A percentile compares a stretch with the other conserved stretches of the same genome.
These are phyloP conservation scores for Carollia perspicillata DNA, from an alignment of 2,113 vertebrate species.

Conservation along the genomic window DNA sequence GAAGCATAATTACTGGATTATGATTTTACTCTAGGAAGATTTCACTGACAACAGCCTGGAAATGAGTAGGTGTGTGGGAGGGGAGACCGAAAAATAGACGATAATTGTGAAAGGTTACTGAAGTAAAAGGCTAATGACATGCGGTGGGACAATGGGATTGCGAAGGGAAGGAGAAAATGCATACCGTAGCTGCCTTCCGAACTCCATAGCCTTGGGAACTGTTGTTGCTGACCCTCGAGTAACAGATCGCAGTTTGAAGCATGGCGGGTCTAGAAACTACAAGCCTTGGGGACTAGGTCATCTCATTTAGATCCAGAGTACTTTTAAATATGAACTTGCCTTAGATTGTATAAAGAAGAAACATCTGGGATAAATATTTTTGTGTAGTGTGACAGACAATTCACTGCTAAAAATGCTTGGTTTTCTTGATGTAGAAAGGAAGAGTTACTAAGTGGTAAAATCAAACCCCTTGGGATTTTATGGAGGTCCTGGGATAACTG, in stretches of 20 bases:
- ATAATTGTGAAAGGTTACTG: not conserved
- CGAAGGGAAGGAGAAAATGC: not conserved
- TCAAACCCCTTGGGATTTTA: not conserved
- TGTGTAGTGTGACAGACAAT: not conserved
- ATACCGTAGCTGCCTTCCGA: not conserved
- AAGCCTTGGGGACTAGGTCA: not conserved
- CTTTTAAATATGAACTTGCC: not conserved
- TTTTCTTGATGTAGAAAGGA: not conserved
- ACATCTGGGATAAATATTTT: not conserved
- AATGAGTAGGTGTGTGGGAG: not conserved
- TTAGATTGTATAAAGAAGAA: not conserved
- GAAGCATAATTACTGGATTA: not conserved
- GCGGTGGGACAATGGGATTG: not conserved
- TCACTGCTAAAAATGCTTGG: not conserved
- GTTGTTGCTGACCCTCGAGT: not conserved
- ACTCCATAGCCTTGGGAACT: not conserved
- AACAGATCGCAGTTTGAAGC: not conserved
- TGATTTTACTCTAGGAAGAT: not conserved
- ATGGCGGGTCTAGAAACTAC: not conserved
- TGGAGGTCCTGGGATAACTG: not conserved
- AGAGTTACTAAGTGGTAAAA: not conserved
- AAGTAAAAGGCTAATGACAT: not conserved
- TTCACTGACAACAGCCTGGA: not conserved
- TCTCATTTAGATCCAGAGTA: not conserved
- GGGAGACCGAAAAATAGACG: not conserved